Percentiles rank a stretch among this genome's conserved stretches.
phyloP scores from a whole-genome alignment of 2,888 invertebrate genomes.

The Stenichneumon culpator region DNA sequence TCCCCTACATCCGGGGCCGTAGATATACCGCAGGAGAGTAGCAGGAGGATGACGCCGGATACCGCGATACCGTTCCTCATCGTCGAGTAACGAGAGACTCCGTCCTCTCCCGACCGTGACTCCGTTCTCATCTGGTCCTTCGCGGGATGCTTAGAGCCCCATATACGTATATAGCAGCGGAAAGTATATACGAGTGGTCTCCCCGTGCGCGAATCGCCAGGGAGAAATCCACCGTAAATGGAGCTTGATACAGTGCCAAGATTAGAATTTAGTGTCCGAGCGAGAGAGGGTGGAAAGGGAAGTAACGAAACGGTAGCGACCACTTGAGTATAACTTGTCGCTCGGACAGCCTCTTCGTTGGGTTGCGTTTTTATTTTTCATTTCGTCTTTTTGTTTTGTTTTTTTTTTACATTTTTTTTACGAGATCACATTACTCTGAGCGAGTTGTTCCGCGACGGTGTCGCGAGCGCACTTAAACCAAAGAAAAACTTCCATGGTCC shows the following conservation, averaged over 20 bases:
- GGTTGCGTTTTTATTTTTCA: slow-evolving; percentile 2
- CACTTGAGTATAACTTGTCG: slow-evolving; percentile 44
- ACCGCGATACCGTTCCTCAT: slow-evolving; percentile 65
- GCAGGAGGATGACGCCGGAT: slow-evolving; percentile 34
- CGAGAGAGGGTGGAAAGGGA: slow-evolving; percentile 42
- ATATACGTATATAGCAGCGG: slow-evolving; percentile 2
- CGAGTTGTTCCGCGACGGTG: slow-evolving; percentile 40
- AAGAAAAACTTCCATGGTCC: slow-evolving; percentile 35
- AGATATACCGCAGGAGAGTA: too few relatives aligned
- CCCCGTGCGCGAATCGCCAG: slow-evolving; percentile 58
- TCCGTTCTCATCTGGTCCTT: slow-evolving; percentile 62
- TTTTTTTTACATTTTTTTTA: slow-evolving; percentile 32
- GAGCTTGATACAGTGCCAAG: slow-evolving; percentile 68
- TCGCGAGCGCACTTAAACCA: slow-evolving; percentile 47
- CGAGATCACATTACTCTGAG: slow-evolving; percentile 52
- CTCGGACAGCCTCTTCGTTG: slow-evolving; percentile 39
- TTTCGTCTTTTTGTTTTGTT: background rate
- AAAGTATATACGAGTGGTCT: slow-evolving; percentile 33
- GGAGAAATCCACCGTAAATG: slow-evolving; percentile 67
- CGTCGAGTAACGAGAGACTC: slow-evolving; percentile 63
- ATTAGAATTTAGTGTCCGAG: slow-evolving; percentile 68
- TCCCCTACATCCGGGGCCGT: too few relatives aligned
- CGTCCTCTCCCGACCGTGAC: slow-evolving; percentile 60
- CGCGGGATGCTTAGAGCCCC: slow-evolving; percentile 19
- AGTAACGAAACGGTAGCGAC: slow-evolving; percentile 43